A percentile compares a stretch with the other conserved stretches of the same genome.
These are phyloP conservation scores for Limonius californicus DNA, from an alignment of 1,140 invertebrate genomes.

Conservation along the genomic window DNA sequence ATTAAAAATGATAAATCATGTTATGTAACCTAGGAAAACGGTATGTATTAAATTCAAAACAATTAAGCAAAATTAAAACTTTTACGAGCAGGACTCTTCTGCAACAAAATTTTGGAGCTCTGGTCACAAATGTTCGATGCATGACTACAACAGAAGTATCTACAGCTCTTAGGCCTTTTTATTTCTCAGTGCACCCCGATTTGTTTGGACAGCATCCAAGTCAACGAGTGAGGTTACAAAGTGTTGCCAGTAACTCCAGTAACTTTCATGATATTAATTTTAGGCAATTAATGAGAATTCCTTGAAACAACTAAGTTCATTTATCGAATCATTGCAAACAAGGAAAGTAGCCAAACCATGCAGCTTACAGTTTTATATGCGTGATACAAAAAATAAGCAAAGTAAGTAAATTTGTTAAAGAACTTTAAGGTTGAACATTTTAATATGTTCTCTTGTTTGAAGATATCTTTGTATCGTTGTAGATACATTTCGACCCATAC, in stretches of 20 bases:
- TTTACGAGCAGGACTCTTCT: neutral
- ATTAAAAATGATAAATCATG: too few relatives aligned
- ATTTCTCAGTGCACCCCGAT: conserved; percentile 93
- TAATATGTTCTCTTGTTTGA: too few relatives aligned
- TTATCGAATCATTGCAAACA: conserved; percentile 70
- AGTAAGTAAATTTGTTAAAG: conserved; percentile 47
- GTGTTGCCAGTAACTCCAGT: too few relatives aligned
- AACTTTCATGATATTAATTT: conserved; percentile 43
- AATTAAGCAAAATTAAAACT: too few relatives aligned
- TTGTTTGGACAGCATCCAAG: conserved; percentile 87
- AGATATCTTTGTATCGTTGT: too few relatives aligned
- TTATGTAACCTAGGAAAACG: too few relatives aligned
- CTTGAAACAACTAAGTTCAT: conserved; percentile 79
- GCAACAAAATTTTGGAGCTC: neutral
- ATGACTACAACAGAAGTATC: conserved; percentile 77
- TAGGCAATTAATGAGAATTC: conserved; percentile 89
- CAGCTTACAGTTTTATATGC: conserved; percentile 70
- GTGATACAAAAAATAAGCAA: conserved; percentile 59
- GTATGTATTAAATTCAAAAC: too few relatives aligned
- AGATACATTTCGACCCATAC: conserved; percentile 68
- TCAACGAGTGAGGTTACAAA: conserved; percentile 78
- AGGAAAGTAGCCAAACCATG: conserved; percentile 56
- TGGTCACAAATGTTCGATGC: conserved; percentile 21
- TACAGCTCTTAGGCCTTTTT: conserved; percentile 86
- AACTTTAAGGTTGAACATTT: too few relatives aligned